Conservation (phyloP, 2,888 invertebrate genomes). For the Sericinus montela region DNA sequence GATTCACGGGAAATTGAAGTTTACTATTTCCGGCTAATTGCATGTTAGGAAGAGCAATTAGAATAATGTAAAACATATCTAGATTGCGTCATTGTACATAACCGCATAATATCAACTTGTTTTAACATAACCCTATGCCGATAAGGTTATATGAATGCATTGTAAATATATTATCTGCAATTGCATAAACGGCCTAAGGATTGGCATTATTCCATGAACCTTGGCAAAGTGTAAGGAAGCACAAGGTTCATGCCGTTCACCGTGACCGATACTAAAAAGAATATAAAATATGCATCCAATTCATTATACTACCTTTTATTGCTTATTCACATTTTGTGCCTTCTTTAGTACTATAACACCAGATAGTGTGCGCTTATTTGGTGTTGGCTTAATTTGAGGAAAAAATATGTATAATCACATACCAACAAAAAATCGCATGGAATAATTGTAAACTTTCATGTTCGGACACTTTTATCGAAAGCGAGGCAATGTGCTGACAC, state of each 20-base stretch:
- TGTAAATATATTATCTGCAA: neutral
- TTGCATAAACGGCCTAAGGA: constrained; percentile 18
- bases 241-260: constrained; percentile 40
- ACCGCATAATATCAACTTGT: too few species aligned
- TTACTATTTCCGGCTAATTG: constrained; percentile 29
- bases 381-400: constrained; percentile 5
- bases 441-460: neutral
- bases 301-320: constrained; percentile 22
- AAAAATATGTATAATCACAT: neutral
- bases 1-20: constrained; percentile 43
- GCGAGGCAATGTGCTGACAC: neutral
- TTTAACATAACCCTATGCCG: constrained; percentile 14
- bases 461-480: constrained; percentile 1
- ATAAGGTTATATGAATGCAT: constrained; percentile 9
- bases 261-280: constrained; percentile 36
- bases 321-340: constrained; percentile 18
- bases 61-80: too few species aligned
- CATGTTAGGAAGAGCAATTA: constrained; percentile 11
- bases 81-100: too few species aligned
- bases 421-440: neutral
- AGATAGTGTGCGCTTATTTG: constrained; percentile 6
- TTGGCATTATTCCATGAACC: constrained; percentile 27
- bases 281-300: constrained; percentile 19
- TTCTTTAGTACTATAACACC: constrained; percentile 3
- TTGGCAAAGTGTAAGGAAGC: constrained; percentile 22